A percentile compares a stretch with the other conserved stretches of the same genome.
Conservation (phyloP, 1,140 invertebrate genomes). For the Caerostris darwini region DNA sequence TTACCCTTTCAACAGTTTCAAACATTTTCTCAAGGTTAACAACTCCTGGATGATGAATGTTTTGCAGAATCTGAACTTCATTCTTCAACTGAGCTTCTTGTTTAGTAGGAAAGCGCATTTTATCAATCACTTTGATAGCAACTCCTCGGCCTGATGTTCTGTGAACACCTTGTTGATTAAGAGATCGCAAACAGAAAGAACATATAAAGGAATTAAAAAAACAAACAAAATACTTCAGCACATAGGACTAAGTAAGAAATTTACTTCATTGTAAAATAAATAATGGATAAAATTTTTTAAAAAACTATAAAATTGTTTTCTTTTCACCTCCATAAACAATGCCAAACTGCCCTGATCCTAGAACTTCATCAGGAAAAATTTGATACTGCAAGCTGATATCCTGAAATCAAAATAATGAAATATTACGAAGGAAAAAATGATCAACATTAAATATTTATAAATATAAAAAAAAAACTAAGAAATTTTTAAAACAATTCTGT, state of each 20-base stretch:
- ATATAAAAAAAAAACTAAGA: background rate
- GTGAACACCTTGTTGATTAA: conserved; percentile 83
- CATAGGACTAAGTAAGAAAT: background rate
- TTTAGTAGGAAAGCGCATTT: conserved; percentile 98
- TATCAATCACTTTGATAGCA: conserved; percentile 97
- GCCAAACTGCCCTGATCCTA: conserved; percentile 99
- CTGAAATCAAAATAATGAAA: conserved; percentile 13
- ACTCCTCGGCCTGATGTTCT: conserved; percentile 92
- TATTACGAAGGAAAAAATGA: background rate
- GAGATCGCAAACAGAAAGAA: background rate
- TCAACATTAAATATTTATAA: background rate
- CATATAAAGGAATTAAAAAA: background rate
- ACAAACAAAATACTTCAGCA: background rate
- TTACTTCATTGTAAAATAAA: too few relatives aligned
- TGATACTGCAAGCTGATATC: conserved; percentile 96
- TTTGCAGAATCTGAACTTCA: conserved; percentile 98
- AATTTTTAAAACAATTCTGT: background rate
- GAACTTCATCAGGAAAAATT: conserved; percentile 97
- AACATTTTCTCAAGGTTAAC: conserved; percentile 96
- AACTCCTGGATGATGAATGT: conserved; percentile 90
- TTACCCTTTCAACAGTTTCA: conserved; percentile 93
- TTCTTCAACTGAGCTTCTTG: conserved; percentile 99
- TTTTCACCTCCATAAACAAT: conserved; percentile 94
- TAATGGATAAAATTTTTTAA: too few relatives aligned
- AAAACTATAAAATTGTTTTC: background rate